These are phyloP conservation scores for Larimichthys crocea DNA, from an alignment of 2,113 vertebrate genomes.

Conservation along the genomic window DNA sequence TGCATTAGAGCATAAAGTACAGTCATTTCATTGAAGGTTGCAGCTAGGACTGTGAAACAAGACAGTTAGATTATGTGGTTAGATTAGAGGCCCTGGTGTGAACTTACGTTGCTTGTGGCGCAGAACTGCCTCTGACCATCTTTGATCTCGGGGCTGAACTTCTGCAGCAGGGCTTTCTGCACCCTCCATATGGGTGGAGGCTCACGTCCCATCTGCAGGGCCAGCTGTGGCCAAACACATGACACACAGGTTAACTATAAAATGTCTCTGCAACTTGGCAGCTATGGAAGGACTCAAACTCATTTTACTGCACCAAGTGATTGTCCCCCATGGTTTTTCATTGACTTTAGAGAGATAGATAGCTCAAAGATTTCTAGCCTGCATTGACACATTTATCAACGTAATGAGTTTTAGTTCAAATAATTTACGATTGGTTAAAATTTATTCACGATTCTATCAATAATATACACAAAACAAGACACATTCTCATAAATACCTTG, in stretches of 20 bases:
- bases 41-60: not conserved
- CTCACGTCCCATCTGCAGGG: conserved; percentile 91
- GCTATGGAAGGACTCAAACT: not conserved
- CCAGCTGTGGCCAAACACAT: conserved; percentile 80
- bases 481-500: conserved; percentile 80
- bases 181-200: conserved; percentile 94
- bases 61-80: conserved; percentile 18
- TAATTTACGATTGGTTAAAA: not conserved
- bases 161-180: conserved; percentile 94
- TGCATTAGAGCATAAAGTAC: not conserved
- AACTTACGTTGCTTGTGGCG: conserved; percentile 93
- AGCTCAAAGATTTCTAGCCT: not conserved
- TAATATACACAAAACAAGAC: not conserved
- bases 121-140: conserved; percentile 95
- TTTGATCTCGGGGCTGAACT: conserved; percentile 95
- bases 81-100: not conserved
- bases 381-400: not conserved
- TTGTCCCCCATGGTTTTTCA: not conserved
- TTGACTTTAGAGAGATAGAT: not conserved
- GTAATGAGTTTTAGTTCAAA: not conserved
- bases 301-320: not conserved
- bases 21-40: not conserved
- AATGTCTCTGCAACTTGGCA: not conserved
- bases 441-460: not conserved
- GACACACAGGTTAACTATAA: not conserved